phyloP scores from a whole-genome alignment of 2,888 invertebrate genomes.

The Melolontha melolontha region DNA sequence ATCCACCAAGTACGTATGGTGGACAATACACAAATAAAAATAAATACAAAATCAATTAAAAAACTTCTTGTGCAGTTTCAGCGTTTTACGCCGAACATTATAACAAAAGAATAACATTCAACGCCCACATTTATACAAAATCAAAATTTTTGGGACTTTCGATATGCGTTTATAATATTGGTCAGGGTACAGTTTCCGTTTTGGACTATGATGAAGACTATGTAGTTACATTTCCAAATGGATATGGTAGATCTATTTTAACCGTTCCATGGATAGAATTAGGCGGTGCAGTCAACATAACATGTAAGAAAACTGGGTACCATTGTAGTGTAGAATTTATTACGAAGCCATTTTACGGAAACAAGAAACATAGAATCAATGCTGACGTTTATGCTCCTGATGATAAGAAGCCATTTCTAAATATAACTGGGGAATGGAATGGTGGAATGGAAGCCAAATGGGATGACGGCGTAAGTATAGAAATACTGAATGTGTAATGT shows the following conservation, averaged over 20 bases:
- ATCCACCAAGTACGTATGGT: conserved; percentile 85
- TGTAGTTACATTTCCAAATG: conserved; percentile 96
- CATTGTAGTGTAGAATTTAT: conserved; percentile 93
- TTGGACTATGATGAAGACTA: conserved; percentile 94
- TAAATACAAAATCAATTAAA: neutral
- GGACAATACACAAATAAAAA: too few species aligned
- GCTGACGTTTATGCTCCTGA: conserved; percentile 88
- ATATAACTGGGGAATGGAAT: conserved; percentile 97
- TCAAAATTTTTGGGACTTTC: conserved; percentile 98
- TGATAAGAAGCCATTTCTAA: conserved; percentile 91
- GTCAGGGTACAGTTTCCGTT: conserved; percentile 91
- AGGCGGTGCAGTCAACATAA: conserved; percentile 91
- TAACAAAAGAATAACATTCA: conserved; percentile 89
- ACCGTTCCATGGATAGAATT: conserved; percentile 99
- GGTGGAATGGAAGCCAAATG: conserved; percentile 94
- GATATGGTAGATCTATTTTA: conserved; percentile 97
- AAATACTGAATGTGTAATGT: too few species aligned
- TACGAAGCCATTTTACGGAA: conserved; percentile 98
- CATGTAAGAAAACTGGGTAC: conserved; percentile 94
- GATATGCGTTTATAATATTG: conserved; percentile 97
- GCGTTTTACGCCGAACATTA: conserved; percentile 99
- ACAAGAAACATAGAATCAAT: conserved; percentile 89
- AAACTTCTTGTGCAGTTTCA: conserved; percentile 75
- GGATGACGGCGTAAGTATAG: conserved; percentile 74
- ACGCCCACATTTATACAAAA: conserved; percentile 98